Percentiles rank a stretch among this genome's conserved stretches.
phyloP scores from a whole-genome alignment of 2,888 invertebrate genomes.

The Lepidocyrtoides sp. region DNA sequence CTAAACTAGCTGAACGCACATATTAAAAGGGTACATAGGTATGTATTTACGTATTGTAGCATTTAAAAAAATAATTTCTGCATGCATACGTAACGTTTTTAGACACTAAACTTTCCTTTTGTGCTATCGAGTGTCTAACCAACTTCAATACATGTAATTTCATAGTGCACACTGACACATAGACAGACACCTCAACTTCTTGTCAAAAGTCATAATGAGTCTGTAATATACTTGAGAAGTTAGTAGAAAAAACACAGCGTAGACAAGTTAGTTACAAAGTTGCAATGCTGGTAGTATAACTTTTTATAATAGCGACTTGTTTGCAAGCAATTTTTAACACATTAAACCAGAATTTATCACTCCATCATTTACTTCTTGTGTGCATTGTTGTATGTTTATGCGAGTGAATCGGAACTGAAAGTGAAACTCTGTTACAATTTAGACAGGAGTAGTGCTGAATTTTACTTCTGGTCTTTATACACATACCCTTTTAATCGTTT shows the following conservation, averaged over 20 bases:
- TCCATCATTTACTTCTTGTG: neutral
- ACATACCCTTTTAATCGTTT: neutral
- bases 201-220: slow-evolving; percentile 27
- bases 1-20: too few species aligned
- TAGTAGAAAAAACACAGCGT: neutral
- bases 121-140: slow-evolving; percentile 11
- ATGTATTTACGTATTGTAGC: slow-evolving; percentile 17
- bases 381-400: neutral
- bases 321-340: neutral
- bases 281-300: neutral
- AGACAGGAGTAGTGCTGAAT: too few species aligned
- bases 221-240: neutral
- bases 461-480: neutral
- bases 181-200: neutral
- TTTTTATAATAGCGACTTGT: neutral
- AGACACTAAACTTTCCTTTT: slow-evolving; percentile 28
- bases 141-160: neutral
- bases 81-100: slow-evolving; percentile 17
- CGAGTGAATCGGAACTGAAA: neutral
- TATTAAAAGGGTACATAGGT: too few species aligned
- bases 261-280: neutral
- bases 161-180: neutral
- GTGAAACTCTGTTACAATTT: slow-evolving; percentile 37
- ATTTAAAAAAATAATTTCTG: slow-evolving; percentile 11
- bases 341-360: slow-evolving; percentile 43